phyloP scores from a whole-genome alignment of 2,888 invertebrate genomes.

The Macrophya alboannulata region DNA sequence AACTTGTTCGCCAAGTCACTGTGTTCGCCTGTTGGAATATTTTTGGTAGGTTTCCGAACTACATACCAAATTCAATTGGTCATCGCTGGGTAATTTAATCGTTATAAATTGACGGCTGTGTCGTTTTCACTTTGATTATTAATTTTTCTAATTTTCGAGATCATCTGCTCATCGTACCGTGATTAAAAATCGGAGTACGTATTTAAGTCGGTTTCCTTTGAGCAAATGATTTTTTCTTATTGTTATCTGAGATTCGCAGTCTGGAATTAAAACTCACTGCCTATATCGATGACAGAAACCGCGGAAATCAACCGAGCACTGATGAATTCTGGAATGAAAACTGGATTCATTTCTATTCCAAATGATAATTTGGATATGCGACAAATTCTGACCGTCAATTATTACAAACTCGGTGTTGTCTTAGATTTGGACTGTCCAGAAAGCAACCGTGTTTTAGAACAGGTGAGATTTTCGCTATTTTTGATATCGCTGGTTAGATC shows the following conservation, averaged over 20 bases:
- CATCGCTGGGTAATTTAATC: background rate
- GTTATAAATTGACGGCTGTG: background rate
- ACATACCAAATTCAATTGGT: background rate
- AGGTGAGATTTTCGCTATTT: conserved; percentile 60
- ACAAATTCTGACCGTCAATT: conserved; percentile 66
- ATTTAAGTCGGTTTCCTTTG: background rate
- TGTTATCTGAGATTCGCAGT: background rate
- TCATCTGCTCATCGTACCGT: background rate
- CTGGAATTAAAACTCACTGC: background rate
- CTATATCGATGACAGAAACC: conserved; percentile 60
- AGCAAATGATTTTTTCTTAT: background rate
- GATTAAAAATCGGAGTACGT: background rate
- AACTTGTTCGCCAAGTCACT: conserved; percentile 64
- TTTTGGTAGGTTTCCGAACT: conserved; percentile 58
- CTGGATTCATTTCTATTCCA: conserved; percentile 51
- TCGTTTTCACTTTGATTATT: background rate
- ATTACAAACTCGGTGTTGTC: conserved; percentile 68
- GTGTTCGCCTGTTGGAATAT: conserved; percentile 66
- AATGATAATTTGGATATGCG: conserved; percentile 61
- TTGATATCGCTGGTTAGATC: background rate
- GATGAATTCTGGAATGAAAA: conserved; percentile 54
- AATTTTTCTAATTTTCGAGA: background rate
- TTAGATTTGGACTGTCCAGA: conserved; percentile 70
- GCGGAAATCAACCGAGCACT: conserved; percentile 61
- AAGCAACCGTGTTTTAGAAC: conserved; percentile 66